A percentile compares a stretch with the other conserved stretches of the same genome.
Conservation (phyloP, 1,140 invertebrate species). For the Episyrphus balteatus region DNA sequence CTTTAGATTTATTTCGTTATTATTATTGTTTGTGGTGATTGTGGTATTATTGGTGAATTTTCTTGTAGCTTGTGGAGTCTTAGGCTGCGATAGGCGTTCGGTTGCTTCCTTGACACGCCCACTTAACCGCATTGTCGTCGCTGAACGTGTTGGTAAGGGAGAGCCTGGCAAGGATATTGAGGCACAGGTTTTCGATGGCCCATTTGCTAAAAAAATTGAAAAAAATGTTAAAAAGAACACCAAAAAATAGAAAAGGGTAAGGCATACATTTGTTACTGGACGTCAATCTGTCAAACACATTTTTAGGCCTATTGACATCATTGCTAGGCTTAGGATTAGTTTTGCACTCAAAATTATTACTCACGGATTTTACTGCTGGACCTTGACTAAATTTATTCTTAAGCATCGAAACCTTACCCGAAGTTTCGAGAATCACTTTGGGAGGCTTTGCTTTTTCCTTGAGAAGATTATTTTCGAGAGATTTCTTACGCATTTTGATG, state of each 20-base stretch:
- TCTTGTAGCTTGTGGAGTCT: too few species aligned
- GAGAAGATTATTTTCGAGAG: conserved; percentile 25
- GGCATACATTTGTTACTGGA: conserved; percentile 9
- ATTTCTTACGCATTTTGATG: conserved; percentile 34
- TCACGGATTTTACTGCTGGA: neutral
- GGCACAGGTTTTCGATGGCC: conserved; percentile 8
- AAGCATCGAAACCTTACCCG: conserved; percentile 31
- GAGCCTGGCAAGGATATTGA: conserved; percentile 26
- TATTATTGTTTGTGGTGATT: too few species aligned
- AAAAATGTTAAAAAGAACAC: too few species aligned
- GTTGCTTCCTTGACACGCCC: conserved; percentile 29
- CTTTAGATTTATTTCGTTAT: too few species aligned
- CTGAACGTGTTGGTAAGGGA: conserved; percentile 21
- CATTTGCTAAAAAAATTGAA: conserved; percentile 2
- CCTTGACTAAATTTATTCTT: conserved; percentile 23
- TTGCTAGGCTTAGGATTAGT: neutral
- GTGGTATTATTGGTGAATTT: too few species aligned
- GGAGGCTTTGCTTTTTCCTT: conserved; percentile 23
- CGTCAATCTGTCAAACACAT: conserved; percentile 6
- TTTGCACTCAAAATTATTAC: neutral
- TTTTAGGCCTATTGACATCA: neutral
- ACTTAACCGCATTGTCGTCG: conserved; percentile 28
- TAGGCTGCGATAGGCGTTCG: conserved; percentile 26
- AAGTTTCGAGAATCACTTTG: conserved; percentile 16
- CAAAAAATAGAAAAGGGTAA: too few species aligned